Conservation (phyloP, 2,797 vertebrate species). For the Sebastes trivittatus region DNA sequence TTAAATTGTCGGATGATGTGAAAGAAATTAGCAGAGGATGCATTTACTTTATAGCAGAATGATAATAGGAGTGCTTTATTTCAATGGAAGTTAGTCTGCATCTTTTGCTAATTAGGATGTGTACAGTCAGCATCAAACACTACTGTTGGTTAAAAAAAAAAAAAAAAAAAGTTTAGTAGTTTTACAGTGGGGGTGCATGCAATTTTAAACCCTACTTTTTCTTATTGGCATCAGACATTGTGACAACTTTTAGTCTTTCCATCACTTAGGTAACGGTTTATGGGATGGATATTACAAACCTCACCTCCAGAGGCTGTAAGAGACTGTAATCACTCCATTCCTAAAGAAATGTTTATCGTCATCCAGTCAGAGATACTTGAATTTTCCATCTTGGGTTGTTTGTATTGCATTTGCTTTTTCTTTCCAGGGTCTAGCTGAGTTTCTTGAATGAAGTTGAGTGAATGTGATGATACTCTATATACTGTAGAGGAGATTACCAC, state of each 20-base stretch:
- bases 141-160: slow-evolving; percentile 45
- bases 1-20: slow-evolving; percentile 61
- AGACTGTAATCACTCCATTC: slow-evolving; percentile 74
- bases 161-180: slow-evolving; percentile 52
- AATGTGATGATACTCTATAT: slow-evolving; percentile 75
- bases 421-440: slow-evolving; percentile 56
- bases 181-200: slow-evolving; percentile 75
- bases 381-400: slow-evolving; percentile 74
- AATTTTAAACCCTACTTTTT: slow-evolving; percentile 71
- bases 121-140: slow-evolving; percentile 58
- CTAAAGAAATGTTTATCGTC: slow-evolving; percentile 69
- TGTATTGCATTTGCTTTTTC: slow-evolving; percentile 57
- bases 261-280: slow-evolving; percentile 48
- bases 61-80: slow-evolving; percentile 66
- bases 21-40: slow-evolving; percentile 66
- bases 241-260: slow-evolving; percentile 62
- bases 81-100: slow-evolving; percentile 50
- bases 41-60: slow-evolving; percentile 60
- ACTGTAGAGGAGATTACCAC: slow-evolving; percentile 70
- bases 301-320: slow-evolving; percentile 51
- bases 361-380: slow-evolving; percentile 82
- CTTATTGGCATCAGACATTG: slow-evolving; percentile 68
- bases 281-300: slow-evolving; percentile 47
- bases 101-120: slow-evolving; percentile 65
- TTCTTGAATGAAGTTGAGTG: slow-evolving; percentile 71